These are phyloP conservation scores for Oreochromis mossambicus DNA, from an alignment of 2,797 vertebrate genomes.

Conservation along the genomic window DNA sequence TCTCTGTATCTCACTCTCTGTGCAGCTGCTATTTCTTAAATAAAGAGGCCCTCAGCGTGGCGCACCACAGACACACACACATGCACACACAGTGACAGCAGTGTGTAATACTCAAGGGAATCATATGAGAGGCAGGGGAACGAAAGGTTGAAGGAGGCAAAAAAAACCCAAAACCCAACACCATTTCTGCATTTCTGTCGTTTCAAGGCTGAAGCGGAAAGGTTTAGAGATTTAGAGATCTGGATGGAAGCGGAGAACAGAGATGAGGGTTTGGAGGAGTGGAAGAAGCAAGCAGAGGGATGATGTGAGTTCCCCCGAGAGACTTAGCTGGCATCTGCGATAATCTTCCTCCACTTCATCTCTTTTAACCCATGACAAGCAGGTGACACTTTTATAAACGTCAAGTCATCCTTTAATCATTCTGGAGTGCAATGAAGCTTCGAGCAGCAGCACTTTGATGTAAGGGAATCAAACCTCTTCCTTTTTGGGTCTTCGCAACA, in stretches of 20 bases:
- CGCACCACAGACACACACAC: background rate
- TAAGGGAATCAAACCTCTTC: background rate
- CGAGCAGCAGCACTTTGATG: background rate
- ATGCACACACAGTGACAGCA: background rate
- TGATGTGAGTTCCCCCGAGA: background rate
- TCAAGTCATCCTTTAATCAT: constrained; percentile 6
- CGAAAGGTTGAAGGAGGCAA: background rate
- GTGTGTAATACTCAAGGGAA: background rate
- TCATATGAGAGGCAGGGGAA: background rate
- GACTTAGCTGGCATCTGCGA: background rate
- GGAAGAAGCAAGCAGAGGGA: background rate
- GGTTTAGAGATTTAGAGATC: background rate
- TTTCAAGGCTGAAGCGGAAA: background rate
- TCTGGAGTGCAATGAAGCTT: background rate
- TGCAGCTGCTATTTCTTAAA: constrained; percentile 8
- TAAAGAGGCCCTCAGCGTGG: background rate
- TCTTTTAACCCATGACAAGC: background rate
- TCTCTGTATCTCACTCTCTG: background rate
- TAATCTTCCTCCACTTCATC: constrained; percentile 5
- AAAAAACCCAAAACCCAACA: background rate
- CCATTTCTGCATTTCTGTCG: background rate
- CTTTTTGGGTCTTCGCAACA: background rate
- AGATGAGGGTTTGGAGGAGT: background rate
- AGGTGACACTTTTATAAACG: background rate
- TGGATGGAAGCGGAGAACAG: background rate